Conservation (phyloP, 1,140 invertebrate genomes). For the Thalassaphorura encarpata region DNA sequence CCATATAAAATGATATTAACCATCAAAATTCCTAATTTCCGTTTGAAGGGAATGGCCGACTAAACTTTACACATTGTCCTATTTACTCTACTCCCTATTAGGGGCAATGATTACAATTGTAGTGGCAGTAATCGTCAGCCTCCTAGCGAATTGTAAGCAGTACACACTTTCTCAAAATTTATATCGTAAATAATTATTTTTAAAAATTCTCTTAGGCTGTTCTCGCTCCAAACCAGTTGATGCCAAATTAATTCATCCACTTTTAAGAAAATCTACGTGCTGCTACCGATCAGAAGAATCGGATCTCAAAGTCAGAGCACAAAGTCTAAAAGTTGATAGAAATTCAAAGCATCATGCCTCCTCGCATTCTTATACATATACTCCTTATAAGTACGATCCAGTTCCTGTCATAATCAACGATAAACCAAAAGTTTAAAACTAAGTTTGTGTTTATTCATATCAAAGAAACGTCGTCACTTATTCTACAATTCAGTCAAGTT, state of each 20-base stretch:
- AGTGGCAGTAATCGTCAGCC: constrained; percentile 16
- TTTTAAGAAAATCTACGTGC: neutral
- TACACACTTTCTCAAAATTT: too few species aligned
- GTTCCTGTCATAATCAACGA: too few species aligned
- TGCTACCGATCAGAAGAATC: neutral
- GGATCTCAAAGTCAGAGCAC: neutral
- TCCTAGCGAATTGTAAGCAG: constrained; percentile 20
- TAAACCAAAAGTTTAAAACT: too few species aligned
- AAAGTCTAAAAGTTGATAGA: neutral
- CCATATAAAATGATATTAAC: too few species aligned
- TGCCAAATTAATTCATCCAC: constrained; percentile 19
- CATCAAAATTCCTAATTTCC: too few species aligned
- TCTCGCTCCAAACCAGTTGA: too few species aligned
- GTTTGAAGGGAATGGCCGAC: constrained; percentile 26
- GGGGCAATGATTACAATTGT: constrained; percentile 21
- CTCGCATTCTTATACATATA: neutral
- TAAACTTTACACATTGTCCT: constrained; percentile 23
- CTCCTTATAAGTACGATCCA: neutral
- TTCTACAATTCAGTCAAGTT: too few species aligned
- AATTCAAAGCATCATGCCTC: neutral
- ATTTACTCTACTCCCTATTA: constrained; percentile 22
- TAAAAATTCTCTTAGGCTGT: too few species aligned
- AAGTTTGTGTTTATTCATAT: too few species aligned
- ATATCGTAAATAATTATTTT: too few species aligned
- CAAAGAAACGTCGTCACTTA: too few species aligned